Conservation (phyloP, 1,140 invertebrate species). For the Andricus grossulariae region DNA sequence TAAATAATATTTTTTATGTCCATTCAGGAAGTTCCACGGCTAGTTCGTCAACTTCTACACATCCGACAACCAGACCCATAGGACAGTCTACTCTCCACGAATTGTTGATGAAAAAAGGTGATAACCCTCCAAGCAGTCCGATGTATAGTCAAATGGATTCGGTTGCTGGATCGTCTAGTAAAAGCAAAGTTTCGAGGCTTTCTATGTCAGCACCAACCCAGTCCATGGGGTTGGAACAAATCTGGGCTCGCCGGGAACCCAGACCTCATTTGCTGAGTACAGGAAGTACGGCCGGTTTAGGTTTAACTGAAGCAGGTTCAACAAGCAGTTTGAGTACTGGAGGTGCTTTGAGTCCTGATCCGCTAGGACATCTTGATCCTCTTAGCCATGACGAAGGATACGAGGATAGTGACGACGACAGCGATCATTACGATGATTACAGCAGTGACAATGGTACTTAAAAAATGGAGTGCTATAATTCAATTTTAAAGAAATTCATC, state of each 20-base stretch:
- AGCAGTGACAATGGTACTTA: slow-evolving; percentile 85
- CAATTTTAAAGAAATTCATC: too few species aligned
- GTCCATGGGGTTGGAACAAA: slow-evolving; percentile 83
- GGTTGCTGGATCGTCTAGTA: slow-evolving; percentile 65
- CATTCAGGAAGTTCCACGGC: slow-evolving; percentile 69
- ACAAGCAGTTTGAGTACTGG: slow-evolving; percentile 91
- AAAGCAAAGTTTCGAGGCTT: slow-evolving; percentile 79
- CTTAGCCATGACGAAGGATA: slow-evolving; percentile 89
- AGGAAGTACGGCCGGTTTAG: slow-evolving; percentile 80
- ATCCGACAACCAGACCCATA: slow-evolving; percentile 57
- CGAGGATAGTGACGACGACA: slow-evolving; percentile 84
- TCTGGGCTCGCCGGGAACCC: slow-evolving; percentile 90
- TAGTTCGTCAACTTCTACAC: slow-evolving; percentile 71
- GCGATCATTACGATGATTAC: slow-evolving; percentile 90
- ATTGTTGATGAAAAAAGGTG: slow-evolving; percentile 79
- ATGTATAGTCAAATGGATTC: slow-evolving; percentile 65
- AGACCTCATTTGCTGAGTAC: slow-evolving; percentile 91
- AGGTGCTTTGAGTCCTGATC: slow-evolving; percentile 86
- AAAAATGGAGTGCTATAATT: too few species aligned
- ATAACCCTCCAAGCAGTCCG: slow-evolving; percentile 72
- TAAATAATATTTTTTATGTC: slow-evolving; percentile 28
- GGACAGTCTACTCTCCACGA: slow-evolving; percentile 80
- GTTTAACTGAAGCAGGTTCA: slow-evolving; percentile 83
- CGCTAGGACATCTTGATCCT: slow-evolving; percentile 81
- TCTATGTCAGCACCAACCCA: slow-evolving; percentile 91